Base-by-base conservation (phyloP, 92 coral and sea anemone species). In the Bergia sp. region DNA sequence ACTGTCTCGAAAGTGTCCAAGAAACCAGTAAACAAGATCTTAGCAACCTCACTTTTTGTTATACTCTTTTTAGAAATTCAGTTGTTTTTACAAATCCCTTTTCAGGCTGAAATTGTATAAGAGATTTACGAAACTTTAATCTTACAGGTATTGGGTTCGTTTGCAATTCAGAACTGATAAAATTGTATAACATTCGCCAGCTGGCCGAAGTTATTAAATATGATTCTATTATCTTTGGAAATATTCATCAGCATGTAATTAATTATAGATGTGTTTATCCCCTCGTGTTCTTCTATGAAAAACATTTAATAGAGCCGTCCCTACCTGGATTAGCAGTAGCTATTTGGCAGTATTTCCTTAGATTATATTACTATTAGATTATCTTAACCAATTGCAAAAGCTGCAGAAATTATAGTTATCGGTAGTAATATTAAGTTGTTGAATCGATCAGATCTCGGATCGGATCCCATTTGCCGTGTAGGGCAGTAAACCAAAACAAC, bases 171-270 rank as follows among this genome's bases (percentile, higher is more conserved):
- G 37, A 67, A 67, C 12, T 36, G 73, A 67, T 3, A 36, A 29
- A 29, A n/a, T 9, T 67, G 4, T 67, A 67, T 21, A 1, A 67
- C 5, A 67, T 37, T 67, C 37, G 16, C 29, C 29, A 67, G 73
- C 38, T 1, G 29, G 11, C 9, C 38, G 11, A n/a, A 18, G 58
- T 82, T 61, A 37, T 81, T 23, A 12, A 16, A 21, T 37, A 15
- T 7, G 72, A 36, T 67, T 36, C 40, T n/a, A 57, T 45, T 82
- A 36, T 53, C 39, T 81, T 82, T 82, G 23, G 7, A 50, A 82
- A 73, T 18, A 43, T 65, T 57, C 47, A 81, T 81, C 10, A 29
- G 87, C 87, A 82, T 64, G 64, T 38, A 84, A 41, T 65, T 12
- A 67, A 82, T 69, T 58, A 39, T 66, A 12, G 42, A 72, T 81